Evolutionary conservation across 2,888 invertebrate genomes (phyloP), one percentile per base, ranked within the genome.

Genomic region (Stenurella melanura): DNA sequence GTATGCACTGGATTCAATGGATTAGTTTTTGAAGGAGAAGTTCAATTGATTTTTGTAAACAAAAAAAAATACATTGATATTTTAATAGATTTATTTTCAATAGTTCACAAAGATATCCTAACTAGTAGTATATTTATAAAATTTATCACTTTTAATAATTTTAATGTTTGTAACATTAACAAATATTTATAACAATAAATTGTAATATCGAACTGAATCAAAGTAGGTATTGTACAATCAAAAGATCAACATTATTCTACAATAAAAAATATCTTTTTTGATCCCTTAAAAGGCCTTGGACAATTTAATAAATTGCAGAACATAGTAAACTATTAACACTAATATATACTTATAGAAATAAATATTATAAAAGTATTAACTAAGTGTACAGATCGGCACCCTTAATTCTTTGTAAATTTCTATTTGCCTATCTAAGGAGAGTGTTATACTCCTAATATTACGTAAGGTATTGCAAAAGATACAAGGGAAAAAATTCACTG

Each of bases 121-220:
- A 54, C 50, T 69, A 56, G 34, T n/a, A 56, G 69, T 69, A 69
- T 57, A 15, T 69, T 67, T 69, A 69, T 69, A 69, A 69, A 69
- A 69, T 69, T 17, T 69, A 57, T 69, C 69, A 69, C 69, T 38
- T 17, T 57, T 18, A 50, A 56, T 68, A 68, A 42, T 68, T 50
- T 50, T 42, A 42, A 42, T 42, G 12, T 42, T 42, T 5, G 50
- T n/a, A 50, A 21, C 67, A 68, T 26, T 26, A 68, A 68, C 54
- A 58, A 69, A 68, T 68, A 26, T 17, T 17, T 34, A 10, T 57
- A 68, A 68, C 26, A 54, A 19, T 42, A 15, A 50, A 17, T 50
- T n/a, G n/a, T 50, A 50, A 50, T 50, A 50, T n/a, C 2, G 2
- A 2, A 50, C n/a, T 50, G n/a, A 50, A 5, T n/a, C n/a, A 50